These are phyloP conservation scores for Bambusicola thoracicus DNA, from an alignment of 2,113 vertebrate genomes.

Conservation along the genomic window DNA sequence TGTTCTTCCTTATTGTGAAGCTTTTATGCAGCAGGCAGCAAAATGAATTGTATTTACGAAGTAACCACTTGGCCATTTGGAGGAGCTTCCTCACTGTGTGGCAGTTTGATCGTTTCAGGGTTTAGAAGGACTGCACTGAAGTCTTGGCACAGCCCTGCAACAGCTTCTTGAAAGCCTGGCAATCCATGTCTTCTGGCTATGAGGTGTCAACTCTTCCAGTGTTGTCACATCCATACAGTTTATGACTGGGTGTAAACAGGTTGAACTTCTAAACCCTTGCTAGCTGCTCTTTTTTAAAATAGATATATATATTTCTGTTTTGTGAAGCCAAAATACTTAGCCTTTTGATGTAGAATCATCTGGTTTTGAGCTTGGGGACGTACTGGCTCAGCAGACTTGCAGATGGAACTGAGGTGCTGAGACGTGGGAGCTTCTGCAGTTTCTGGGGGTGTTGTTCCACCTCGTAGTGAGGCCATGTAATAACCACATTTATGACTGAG, in stretches of 20 bases:
- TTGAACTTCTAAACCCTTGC: neutral
- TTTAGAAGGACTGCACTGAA: neutral
- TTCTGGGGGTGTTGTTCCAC: neutral
- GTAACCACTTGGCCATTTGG: neutral
- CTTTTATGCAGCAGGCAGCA: neutral
- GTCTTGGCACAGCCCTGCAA: neutral
- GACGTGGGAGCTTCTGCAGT: neutral
- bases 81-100: neutral
- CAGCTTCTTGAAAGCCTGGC: neutral
- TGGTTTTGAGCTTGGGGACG: neutral
- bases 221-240: neutral
- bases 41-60: neutral
- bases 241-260: neutral
- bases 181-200: neutral
- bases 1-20: neutral
- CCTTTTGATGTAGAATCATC: neutral
- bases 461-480: slow-evolving; percentile 4
- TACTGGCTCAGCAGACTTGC: neutral
- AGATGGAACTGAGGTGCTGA: neutral
- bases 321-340: neutral
- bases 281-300: neutral
- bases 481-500: neutral
- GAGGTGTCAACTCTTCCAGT: neutral
- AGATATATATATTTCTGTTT: neutral
- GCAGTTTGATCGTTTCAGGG: neutral